Evolutionary conservation across 1,140 invertebrate species (phyloP), one percentile per base, ranked within the genome.

Genomic region (Steinernema khuongi): DNA sequence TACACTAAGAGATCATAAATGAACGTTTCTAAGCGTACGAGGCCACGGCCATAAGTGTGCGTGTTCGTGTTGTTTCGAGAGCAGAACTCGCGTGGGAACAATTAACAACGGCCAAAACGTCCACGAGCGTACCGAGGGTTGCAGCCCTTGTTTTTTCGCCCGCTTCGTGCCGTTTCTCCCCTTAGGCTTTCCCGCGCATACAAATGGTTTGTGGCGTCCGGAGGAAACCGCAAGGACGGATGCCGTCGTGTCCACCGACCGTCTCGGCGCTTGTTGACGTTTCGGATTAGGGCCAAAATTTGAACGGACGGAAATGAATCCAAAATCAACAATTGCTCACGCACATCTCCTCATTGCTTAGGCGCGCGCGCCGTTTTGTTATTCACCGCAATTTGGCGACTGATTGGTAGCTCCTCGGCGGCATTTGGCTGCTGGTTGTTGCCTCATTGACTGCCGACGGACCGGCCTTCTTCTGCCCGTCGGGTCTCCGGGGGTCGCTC

Each of bases 301-400:
- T 60, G 11, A 14, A 26, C 7, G n/a, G 4, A 26, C 50, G 50
- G 50, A 60, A 60, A 60, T 60, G 50, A 60, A 60, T 14, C 50
- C 50, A 60, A 26, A 60, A 60, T 60, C 50, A 60, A 60, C 50
- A 60, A 60, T 60, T 7, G 7, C 26, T 60, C 50, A 60, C 50
- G 50, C 50, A 60, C 22, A 60, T 60, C 50, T 26, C 11, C 50
- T 22, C 7, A 60, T 7, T 2, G 14, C 19, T 60, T 60, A 60
- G 50, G 50, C 11, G 22, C 50, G 50, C 50, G 50, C 50, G 50
- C 50, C 50, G 50, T 60, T 60, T 60, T 60, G 50, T 60, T 60
- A 22, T 60, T 60, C 50, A 60, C 50, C 50, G 50, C 50, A 60
- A 60, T 60, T 60, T 60, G 50, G 50, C 50, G 50, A 60, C 50